phyloP scores from a whole-genome alignment of 1,140 invertebrate genomes.

The Drosophila triauraria region DNA sequence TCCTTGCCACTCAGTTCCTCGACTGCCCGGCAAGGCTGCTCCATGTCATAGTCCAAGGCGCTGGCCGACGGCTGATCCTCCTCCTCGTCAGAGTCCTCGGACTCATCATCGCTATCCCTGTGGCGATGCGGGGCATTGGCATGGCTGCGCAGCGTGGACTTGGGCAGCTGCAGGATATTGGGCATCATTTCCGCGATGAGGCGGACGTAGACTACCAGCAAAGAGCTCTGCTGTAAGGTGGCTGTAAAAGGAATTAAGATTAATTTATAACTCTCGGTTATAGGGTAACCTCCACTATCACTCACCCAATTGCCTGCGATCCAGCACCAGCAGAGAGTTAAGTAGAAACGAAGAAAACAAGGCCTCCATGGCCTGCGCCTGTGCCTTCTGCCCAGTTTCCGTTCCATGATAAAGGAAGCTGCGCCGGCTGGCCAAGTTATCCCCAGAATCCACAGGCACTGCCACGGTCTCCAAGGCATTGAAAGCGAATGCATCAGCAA shows the following conservation, averaged over 20 bases:
- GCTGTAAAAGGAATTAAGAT: not conserved
- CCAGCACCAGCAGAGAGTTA: constrained; percentile 89
- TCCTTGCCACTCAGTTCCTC: constrained; percentile 85
- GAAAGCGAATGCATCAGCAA: constrained; percentile 79
- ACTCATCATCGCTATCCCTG: constrained; percentile 86
- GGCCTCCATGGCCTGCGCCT: constrained; percentile 20
- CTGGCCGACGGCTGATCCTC: constrained; percentile 77
- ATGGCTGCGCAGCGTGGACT: constrained; percentile 67
- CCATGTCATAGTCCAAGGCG: constrained; percentile 62
- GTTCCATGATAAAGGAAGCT: constrained; percentile 37
- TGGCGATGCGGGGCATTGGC: constrained; percentile 80
- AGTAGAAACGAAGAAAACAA: constrained; percentile 85
- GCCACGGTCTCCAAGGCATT: constrained; percentile 28
- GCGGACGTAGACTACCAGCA: constrained; percentile 68
- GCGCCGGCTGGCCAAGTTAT: constrained; percentile 16
- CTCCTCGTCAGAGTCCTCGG: constrained; percentile 85
- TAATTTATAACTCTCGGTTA: not conserved
- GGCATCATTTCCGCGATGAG: constrained; percentile 85
- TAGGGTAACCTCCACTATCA: too few relatives aligned
- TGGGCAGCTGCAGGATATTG: constrained; percentile 78
- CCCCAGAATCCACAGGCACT: not conserved
- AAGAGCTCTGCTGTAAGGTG: constrained; percentile 50
- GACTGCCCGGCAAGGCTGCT: constrained; percentile 51
- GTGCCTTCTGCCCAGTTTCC: not conserved
- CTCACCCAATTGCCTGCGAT: constrained; percentile 88